phyloP scores from a whole-genome alignment of 2,113 vertebrate species.

The Mustelus asterias region DNA sequence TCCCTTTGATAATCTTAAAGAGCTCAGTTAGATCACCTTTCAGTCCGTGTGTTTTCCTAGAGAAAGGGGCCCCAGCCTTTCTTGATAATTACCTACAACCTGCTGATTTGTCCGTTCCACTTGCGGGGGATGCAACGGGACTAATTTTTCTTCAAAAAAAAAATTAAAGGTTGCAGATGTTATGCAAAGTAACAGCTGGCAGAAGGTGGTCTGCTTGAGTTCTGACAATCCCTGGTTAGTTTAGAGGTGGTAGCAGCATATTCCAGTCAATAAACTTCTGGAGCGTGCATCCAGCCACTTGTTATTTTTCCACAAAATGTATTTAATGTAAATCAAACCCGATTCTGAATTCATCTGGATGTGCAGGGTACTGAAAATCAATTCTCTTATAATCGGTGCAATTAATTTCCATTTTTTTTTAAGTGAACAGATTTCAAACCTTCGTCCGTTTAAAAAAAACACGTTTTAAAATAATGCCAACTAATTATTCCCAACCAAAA shows the following conservation, averaged over 20 bases:
- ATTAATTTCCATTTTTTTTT: not conserved
- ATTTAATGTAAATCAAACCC: not conserved
- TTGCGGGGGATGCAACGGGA: not conserved
- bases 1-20: not conserved
- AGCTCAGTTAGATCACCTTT: not conserved
- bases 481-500: not conserved
- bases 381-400: not conserved
- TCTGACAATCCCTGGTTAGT: not conserved
- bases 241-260: not conserved
- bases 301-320: not conserved
- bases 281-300: not conserved
- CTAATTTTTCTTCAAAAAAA: not conserved
- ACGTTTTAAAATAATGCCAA: not conserved
- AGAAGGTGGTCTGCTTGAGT: not conserved
- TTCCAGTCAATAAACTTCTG: not conserved
- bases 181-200: not conserved
- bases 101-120: not conserved
- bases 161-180: not conserved
- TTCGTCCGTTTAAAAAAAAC: not conserved
- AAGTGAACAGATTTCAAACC: not conserved
- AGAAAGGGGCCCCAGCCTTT: not conserved
- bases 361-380: not conserved
- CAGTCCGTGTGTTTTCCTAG: not conserved
- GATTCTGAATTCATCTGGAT: not conserved
- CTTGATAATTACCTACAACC: not conserved